A percentile compares a stretch with the other conserved stretches of the same genome.
phyloP scores from a whole-genome alignment of 2,113 vertebrate species.

The Dascyllus trimaculatus region DNA sequence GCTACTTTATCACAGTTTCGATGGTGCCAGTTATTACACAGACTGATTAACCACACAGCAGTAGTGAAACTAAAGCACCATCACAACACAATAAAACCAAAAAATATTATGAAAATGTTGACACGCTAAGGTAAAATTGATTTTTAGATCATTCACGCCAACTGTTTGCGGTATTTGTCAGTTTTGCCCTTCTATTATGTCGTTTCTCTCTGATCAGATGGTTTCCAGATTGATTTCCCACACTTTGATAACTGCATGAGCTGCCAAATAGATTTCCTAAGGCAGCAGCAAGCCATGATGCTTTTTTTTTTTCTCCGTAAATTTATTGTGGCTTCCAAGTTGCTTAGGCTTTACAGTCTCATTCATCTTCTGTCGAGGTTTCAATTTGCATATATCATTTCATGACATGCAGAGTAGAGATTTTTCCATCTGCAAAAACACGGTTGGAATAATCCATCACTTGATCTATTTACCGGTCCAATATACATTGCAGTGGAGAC shows the following conservation, averaged over 20 bases:
- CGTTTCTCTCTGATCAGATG: slow-evolving; percentile 19
- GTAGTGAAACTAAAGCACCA: background rate
- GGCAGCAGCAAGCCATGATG: slow-evolving; percentile 18
- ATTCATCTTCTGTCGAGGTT: slow-evolving; percentile 62
- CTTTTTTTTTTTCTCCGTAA: slow-evolving; percentile 22
- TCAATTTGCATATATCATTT: slow-evolving; percentile 68
- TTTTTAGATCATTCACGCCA: background rate
- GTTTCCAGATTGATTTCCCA: slow-evolving; percentile 42
- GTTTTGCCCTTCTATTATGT: slow-evolving; percentile 1
- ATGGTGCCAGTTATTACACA: background rate
- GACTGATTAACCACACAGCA: background rate
- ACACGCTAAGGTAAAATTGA: background rate
- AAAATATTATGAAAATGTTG: background rate
- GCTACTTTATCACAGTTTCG: background rate
- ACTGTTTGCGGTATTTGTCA: slow-evolving; percentile 7
- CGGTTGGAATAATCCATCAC: slow-evolving; percentile 62
- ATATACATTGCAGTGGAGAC: slow-evolving; percentile 22
- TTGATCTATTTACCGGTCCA: slow-evolving; percentile 65
- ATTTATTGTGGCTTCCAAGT: slow-evolving; percentile 33
- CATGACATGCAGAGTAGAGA: slow-evolving; percentile 39
- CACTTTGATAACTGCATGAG: slow-evolving; percentile 37
- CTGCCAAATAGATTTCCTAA: slow-evolving; percentile 24
- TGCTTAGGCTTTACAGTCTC: slow-evolving; percentile 47
- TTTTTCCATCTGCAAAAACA: slow-evolving; percentile 49
- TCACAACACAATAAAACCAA: background rate